phyloP scores from a whole-genome alignment of 2,113 vertebrate species.

The Hyperopisus bebe region DNA sequence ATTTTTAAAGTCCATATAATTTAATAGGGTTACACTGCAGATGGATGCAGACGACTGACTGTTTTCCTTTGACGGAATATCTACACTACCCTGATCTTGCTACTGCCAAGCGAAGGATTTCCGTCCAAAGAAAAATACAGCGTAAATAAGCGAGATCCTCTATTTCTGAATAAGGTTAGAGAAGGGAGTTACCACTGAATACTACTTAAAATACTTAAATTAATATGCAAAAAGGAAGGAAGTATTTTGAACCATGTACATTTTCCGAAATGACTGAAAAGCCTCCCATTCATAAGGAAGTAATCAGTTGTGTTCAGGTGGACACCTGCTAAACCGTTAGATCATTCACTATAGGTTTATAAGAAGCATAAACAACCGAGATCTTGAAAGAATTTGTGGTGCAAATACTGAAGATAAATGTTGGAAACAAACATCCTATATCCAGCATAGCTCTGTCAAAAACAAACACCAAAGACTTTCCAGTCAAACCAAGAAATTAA shows the following conservation, averaged over 20 bases:
- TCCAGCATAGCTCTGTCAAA: neutral
- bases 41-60: neutral
- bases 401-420: neutral
- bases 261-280: neutral
- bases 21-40: neutral
- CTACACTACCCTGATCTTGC: neutral
- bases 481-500: neutral
- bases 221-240: neutral
- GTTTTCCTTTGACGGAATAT: neutral
- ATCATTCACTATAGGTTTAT: neutral
- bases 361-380: neutral
- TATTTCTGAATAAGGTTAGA: neutral
- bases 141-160: neutral
- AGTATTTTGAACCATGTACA: neutral
- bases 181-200: neutral
- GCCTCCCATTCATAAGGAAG: neutral
- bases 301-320: neutral
- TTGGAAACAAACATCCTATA: neutral
- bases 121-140: neutral
- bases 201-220: neutral
- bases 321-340: neutral
- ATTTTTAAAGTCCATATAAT: neutral
- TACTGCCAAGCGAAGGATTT: neutral
- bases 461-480: neutral
- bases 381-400: neutral